A percentile compares a stretch with the other conserved stretches of the same genome.
These are phyloP conservation scores for Heliothis subflexa DNA, from an alignment of 1,140 invertebrate genomes.

Conservation along the genomic window DNA sequence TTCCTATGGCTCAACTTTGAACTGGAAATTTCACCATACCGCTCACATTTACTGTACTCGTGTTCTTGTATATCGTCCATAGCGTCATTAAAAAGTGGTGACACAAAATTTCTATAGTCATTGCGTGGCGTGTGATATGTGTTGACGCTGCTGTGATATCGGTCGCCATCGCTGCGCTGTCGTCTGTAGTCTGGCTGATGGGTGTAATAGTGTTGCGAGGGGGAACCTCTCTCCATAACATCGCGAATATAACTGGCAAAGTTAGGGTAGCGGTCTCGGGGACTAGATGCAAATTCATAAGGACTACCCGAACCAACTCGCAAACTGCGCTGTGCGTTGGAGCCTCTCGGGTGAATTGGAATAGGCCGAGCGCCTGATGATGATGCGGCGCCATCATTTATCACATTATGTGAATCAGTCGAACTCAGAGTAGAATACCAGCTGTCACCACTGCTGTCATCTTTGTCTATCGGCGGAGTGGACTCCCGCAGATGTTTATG, in stretches of 20 bases:
- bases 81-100: slow-evolving; percentile 76
- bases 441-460: slow-evolving; percentile 65
- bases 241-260: slow-evolving; percentile 76
- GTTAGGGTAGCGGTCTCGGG: slow-evolving; percentile 75
- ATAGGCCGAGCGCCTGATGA: slow-evolving; percentile 56
- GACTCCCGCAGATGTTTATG: slow-evolving; percentile 74
- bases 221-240: slow-evolving; percentile 64
- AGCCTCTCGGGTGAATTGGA: slow-evolving; percentile 68
- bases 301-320: slow-evolving; percentile 65
- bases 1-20: slow-evolving; percentile 74
- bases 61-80: slow-evolving; percentile 85
- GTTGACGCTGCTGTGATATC: slow-evolving; percentile 66
- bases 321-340: slow-evolving; percentile 64
- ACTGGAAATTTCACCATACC: slow-evolving; percentile 83
- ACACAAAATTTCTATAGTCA: slow-evolving; percentile 75
- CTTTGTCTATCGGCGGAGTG: slow-evolving; percentile 68
- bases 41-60: slow-evolving; percentile 82
- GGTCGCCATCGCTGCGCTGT: slow-evolving; percentile 65
- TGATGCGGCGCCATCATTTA: slow-evolving; percentile 53
- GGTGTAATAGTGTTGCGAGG: slow-evolving; percentile 57
- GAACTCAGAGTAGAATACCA: slow-evolving; percentile 71
- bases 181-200: slow-evolving; percentile 64
- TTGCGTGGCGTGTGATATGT: slow-evolving; percentile 67
- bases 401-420: slow-evolving; percentile 59
- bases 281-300: slow-evolving; percentile 74